phyloP scores from a whole-genome alignment of 1,140 invertebrate genomes.

The Achatina immaculata region DNA sequence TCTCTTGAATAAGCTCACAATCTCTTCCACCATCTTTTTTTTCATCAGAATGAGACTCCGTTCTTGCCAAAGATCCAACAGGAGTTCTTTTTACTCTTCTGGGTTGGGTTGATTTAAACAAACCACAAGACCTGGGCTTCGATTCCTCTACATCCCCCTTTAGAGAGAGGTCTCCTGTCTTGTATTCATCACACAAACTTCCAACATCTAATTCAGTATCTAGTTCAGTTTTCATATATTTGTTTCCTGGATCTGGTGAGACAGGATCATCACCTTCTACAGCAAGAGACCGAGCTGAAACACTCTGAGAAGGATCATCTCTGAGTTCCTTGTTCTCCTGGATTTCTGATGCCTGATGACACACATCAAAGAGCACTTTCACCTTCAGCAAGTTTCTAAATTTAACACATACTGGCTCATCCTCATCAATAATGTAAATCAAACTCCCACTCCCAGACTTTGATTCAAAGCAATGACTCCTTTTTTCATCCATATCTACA shows the following conservation, averaged over 20 bases:
- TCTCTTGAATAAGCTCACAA: background rate
- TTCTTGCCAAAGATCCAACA: background rate
- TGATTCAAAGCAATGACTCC: constrained; percentile 20
- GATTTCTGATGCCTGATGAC: background rate
- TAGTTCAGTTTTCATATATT: too few species aligned
- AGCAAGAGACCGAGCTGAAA: background rate
- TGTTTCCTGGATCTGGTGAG: too few species aligned
- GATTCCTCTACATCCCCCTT: too few species aligned
- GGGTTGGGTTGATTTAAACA: background rate
- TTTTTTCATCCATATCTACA: constrained; percentile 12
- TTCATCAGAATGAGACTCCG: background rate
- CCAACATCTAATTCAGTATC: too few species aligned
- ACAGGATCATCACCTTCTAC: background rate
- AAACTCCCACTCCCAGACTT: background rate
- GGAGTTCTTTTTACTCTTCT: background rate
- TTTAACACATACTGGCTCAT: constrained; percentile 16
- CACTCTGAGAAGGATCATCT: background rate
- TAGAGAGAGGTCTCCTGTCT: too few species aligned
- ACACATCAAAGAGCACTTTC: background rate
- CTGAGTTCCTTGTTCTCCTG: background rate
- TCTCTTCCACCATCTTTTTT: background rate
- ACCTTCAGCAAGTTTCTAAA: background rate
- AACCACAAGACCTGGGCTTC: background rate
- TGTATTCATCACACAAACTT: too few species aligned
- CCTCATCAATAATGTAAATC: constrained; percentile 7